Conservation (phyloP, 2,888 invertebrate species). For the Cartodere bifasciata region DNA sequence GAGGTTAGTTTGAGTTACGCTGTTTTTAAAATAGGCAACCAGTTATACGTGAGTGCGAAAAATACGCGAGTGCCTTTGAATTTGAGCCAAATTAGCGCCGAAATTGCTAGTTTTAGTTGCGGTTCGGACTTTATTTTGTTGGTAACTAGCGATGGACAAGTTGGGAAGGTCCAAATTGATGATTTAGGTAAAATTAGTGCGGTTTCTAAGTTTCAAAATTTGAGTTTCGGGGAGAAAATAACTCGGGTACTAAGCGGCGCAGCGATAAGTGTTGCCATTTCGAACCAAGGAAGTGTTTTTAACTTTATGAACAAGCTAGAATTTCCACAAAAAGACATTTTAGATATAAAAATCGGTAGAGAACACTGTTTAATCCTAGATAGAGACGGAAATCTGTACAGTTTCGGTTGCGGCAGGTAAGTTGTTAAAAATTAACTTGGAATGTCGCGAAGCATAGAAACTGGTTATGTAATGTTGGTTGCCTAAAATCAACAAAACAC, state of each 20-base stretch:
- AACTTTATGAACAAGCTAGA: conserved; percentile 47
- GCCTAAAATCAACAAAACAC: no score
- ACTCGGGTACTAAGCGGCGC: conserved; percentile 36
- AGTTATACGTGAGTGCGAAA: conserved; percentile 8
- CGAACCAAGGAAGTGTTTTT: conserved; percentile 42
- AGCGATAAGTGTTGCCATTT: conserved; percentile 36
- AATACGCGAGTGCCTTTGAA: conserved; percentile 13
- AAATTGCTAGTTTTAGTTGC: conserved; percentile 17
- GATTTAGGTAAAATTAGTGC: conserved; percentile 13
- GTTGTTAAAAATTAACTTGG: conserved; percentile 15
- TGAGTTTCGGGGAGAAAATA: conserved; percentile 24
- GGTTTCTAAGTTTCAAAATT: conserved; percentile 18
- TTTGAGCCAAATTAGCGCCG: conserved; percentile 5
- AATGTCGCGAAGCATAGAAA: no score
- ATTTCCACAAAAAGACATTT: conserved; percentile 42
- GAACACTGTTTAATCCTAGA: conserved; percentile 69
- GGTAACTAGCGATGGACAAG: conserved; percentile 19
- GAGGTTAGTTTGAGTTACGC: conserved; percentile 18
- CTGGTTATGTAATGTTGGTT: no score
- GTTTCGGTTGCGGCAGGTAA: conserved; percentile 77
- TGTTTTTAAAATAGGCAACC: conserved; percentile 7
- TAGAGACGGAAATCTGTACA: conserved; percentile 57
- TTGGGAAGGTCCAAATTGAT: conserved; percentile 21
- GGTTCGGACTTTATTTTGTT: conserved; percentile 24
- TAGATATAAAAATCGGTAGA: conserved; percentile 61